A percentile compares a stretch with the other conserved stretches of the same genome.
Evolutionary conservation across 2,888 invertebrate species (phyloP).

Genomic region (Scaptomyza caliginosa): DNA sequence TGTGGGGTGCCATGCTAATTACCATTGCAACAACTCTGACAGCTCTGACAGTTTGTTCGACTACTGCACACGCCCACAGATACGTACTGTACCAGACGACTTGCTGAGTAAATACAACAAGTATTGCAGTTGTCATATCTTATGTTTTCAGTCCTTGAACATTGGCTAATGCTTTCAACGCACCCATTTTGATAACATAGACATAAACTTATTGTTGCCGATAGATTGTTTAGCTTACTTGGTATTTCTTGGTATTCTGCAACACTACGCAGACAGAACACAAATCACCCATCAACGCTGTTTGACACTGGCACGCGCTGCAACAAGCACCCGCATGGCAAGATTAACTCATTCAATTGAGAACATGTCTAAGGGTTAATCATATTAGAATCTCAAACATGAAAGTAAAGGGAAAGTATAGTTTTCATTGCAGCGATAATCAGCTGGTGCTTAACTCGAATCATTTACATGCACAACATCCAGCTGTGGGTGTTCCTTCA

Average conservation of each 20-base stretch:
- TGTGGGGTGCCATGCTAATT: slow-evolving; percentile 68
- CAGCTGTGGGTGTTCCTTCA: slow-evolving; percentile 51
- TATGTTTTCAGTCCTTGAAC: slow-evolving; percentile 4
- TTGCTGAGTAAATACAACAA: slow-evolving; percentile 25
- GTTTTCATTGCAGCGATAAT: slow-evolving; percentile 27
- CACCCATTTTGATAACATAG: slow-evolving; percentile 13
- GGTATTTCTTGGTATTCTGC: slow-evolving; percentile 2
- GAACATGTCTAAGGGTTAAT: slow-evolving; percentile 8
- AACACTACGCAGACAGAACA: slow-evolving; percentile 1
- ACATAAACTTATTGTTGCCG: slow-evolving; percentile 20
- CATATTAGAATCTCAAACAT: not conserved
- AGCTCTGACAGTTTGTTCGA: slow-evolving; percentile 56
- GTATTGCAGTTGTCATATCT: not conserved
- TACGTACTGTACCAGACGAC: slow-evolving; percentile 8
- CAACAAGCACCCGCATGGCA: slow-evolving; percentile 45
- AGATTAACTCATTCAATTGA: slow-evolving; percentile 1
- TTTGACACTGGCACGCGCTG: slow-evolving; percentile 61
- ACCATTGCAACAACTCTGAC: slow-evolving; percentile 62
- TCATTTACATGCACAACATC: slow-evolving; percentile 43
- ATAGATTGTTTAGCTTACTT: no score
- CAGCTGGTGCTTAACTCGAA: slow-evolving; percentile 36
- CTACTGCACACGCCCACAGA: slow-evolving; percentile 55
- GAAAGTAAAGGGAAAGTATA: not conserved
- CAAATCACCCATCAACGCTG: slow-evolving; percentile 48
- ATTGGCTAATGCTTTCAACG: not conserved